phyloP scores from a whole-genome alignment of 2,113 vertebrate genomes.

The Paradisaea rubra region DNA sequence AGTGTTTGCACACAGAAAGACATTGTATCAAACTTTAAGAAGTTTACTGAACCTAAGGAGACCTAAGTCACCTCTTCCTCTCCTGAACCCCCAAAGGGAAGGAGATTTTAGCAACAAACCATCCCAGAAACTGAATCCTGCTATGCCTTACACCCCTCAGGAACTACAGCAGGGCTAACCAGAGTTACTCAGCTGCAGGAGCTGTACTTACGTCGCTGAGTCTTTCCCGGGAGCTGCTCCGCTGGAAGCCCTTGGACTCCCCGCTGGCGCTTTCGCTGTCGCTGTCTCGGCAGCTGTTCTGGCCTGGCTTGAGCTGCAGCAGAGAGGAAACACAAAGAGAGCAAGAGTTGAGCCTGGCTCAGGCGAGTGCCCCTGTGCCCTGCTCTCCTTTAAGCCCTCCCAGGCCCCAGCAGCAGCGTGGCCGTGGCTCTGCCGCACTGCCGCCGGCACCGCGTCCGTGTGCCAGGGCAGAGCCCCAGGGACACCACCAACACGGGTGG shows the following conservation, averaged over 20 bases:
- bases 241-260: slow-evolving; percentile 83
- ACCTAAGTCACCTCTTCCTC: neutral
- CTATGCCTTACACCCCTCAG: neutral
- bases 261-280: slow-evolving; percentile 87
- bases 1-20: neutral
- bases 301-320: slow-evolving; percentile 85
- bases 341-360: neutral
- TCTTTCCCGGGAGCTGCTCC: slow-evolving; percentile 87
- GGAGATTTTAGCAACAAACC: neutral
- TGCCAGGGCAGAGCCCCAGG: neutral
- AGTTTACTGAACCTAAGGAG: neutral
- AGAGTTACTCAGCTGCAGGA: neutral
- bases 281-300: slow-evolving; percentile 89
- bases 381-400: neutral
- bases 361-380: neutral
- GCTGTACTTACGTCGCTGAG: slow-evolving; percentile 88
- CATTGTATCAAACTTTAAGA: neutral
- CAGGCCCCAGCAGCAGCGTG: neutral
- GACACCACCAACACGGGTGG: rapidly evolving
- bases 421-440: rapidly evolving
- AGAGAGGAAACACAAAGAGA: slow-evolving; percentile 7
- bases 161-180: neutral
- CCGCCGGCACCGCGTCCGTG: rapidly evolving
- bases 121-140: neutral
- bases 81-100: neutral